These are phyloP conservation scores for Azorinus chamasolen DNA, from an alignment of 2,888 invertebrate genomes.

Conservation along the genomic window DNA sequence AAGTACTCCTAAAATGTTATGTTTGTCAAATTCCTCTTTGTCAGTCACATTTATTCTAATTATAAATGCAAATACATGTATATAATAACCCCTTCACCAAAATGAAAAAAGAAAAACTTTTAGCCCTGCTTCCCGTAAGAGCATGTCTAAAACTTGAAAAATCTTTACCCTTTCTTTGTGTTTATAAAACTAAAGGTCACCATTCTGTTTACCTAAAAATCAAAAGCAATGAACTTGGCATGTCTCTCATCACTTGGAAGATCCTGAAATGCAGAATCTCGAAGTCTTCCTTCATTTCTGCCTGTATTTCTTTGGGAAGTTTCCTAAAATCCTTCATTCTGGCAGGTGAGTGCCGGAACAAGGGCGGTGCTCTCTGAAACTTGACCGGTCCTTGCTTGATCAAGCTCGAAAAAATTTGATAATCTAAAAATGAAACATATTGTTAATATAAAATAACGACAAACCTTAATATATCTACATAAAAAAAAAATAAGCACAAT, in stretches of 20 bases:
- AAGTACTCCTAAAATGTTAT: too few relatives aligned
- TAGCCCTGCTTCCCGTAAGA: too few relatives aligned
- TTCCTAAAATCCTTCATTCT: conserved; percentile 75
- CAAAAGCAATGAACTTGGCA: conserved; percentile 90
- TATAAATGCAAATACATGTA: too few relatives aligned
- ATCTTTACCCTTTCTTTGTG: too few relatives aligned
- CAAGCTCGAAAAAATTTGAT: conserved; percentile 80
- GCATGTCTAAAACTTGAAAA: too few relatives aligned
- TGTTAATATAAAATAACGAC: too few relatives aligned
- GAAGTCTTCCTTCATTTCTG: conserved; percentile 75
- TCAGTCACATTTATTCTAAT: too few relatives aligned
- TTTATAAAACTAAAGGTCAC: too few relatives aligned
- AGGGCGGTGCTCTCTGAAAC: conserved; percentile 66
- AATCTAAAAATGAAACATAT: conserved; percentile 67
- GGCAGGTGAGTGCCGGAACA: conserved; percentile 72
- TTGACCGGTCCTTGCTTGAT: conserved; percentile 80
- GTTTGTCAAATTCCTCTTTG: too few relatives aligned
- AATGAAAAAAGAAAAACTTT: too few relatives aligned
- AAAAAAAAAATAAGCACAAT: not conserved
- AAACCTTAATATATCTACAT: not conserved
- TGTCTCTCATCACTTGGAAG: conserved; percentile 86
- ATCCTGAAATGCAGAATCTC: conserved; percentile 86
- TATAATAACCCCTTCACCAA: too few relatives aligned
- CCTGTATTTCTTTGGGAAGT: conserved; percentile 75
- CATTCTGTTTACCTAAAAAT: conserved; percentile 88